Evolutionary conservation across 2,888 invertebrate species (phyloP).

Genomic region (Nephrotoma appendiculata): DNA sequence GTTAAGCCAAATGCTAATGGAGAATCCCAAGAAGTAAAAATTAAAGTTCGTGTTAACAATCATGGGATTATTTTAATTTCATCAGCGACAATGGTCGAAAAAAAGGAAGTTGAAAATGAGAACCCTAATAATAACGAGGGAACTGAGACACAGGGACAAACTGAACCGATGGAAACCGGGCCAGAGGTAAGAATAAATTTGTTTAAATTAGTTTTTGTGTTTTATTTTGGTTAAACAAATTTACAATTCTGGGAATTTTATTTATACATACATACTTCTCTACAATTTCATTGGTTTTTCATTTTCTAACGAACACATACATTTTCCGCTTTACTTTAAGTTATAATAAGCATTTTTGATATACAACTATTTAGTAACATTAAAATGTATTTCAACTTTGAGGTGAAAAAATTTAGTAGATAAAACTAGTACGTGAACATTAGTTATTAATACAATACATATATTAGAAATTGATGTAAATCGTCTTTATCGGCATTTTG

Average conservation of each 20-base stretch:
- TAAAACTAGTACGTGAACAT: background rate
- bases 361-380: background rate
- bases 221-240: background rate
- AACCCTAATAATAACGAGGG: conserved; percentile 17
- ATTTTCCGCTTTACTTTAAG: background rate
- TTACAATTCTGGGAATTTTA: background rate
- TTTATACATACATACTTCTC: background rate
- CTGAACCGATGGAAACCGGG: conserved; percentile 36
- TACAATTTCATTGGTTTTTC: background rate
- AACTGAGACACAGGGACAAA: conserved; percentile 27
- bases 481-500: background rate
- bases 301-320: background rate
- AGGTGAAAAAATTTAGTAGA: background rate
- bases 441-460: background rate
- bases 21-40: conserved; percentile 88
- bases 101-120: conserved; percentile 42
- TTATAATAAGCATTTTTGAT: background rate
- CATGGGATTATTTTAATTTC: conserved; percentile 84
- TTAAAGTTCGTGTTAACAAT: conserved; percentile 86
- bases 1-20: conserved; percentile 77
- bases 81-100: conserved; percentile 71
- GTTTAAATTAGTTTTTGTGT: background rate
- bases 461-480: background rate
- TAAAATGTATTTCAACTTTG: background rate
- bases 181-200: conserved; percentile 29